Base-by-base conservation (phyloP, 2,797 vertebrate species). In the Coracias cyanogaster region DNA sequence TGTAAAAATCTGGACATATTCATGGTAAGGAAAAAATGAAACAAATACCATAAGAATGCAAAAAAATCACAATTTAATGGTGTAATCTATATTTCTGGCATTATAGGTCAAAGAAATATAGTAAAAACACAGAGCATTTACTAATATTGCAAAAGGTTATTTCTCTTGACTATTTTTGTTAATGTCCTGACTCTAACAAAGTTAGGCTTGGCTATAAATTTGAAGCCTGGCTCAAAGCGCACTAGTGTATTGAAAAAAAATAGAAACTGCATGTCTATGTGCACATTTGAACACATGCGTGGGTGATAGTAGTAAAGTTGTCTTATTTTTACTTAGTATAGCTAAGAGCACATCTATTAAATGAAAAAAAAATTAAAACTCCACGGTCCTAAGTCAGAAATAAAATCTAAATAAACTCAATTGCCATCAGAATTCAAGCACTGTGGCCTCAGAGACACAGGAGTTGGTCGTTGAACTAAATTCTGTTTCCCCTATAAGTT, bases 91-190 rank as follows among this genome's bases (percentile, higher is more conserved):
- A 96, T 94, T 97, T 96, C 72, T 91, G 83, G 92, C 92, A 96
- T 94, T 96, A 96, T 82, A 97, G 67, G 94, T 96, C 91, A 96
- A 96, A 97, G 93, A 97, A 94, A 96, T 95, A 94, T 51, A 96
- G 93, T 87, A 96, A 97, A 94, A 93, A 86, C 82, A 91, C 48
- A 90, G 49, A 95, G 25, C 51, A 78, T 95, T 97, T 97, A 97
- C 96, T 97, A 97, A 95, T 94, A 97, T 92, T 97, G 76, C 85
- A 95, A 97, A 97, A 96, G 65, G 85, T 96, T 97, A 94, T 96
- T 96, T 94, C 71, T 65, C 78, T 93, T 77, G 66, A 79, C 24
- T 91, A 39, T 51, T 79, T 58, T 80, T 86, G 90, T 91, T 94
- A 90, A 95, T 87, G 71, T 72, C 92, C 97, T 29, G 6, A 82